A percentile compares a stretch with the other conserved stretches of the same genome.
phyloP scores from a whole-genome alignment of 2,797 vertebrate genomes.

The Pyrocephalus nanus region DNA sequence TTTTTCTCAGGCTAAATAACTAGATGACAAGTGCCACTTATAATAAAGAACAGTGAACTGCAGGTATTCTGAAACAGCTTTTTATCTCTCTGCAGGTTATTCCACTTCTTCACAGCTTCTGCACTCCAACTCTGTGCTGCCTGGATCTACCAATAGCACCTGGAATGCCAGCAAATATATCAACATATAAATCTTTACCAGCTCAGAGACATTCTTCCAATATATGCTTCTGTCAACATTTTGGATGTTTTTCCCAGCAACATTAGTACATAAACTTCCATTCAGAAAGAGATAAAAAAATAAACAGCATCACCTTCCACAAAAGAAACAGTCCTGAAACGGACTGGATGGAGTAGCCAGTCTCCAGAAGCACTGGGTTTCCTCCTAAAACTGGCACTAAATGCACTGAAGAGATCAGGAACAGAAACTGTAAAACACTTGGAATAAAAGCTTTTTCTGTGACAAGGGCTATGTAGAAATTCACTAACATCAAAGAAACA shows the following conservation, averaged over 20 bases:
- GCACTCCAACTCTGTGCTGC: background rate
- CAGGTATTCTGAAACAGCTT: background rate
- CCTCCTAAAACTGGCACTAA: background rate
- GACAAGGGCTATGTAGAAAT: background rate
- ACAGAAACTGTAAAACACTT: background rate
- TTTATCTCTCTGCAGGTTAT: background rate
- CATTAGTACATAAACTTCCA: background rate
- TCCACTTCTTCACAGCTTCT: background rate
- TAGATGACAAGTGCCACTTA: background rate
- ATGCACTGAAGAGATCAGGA: background rate
- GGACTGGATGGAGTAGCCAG: background rate
- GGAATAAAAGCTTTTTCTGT: background rate
- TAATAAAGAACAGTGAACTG: background rate
- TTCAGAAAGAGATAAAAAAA: background rate
- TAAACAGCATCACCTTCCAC: background rate
- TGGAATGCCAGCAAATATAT: background rate
- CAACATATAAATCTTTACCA: background rate
- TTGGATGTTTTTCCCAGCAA: background rate
- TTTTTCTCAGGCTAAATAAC: background rate
- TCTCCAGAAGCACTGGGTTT: rapidly evolving
- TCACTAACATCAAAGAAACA: background rate
- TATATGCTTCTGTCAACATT: background rate
- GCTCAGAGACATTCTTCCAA: background rate
- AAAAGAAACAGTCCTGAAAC: background rate
- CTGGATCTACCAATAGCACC: background rate